A percentile compares a stretch with the other conserved stretches of the same genome.
Evolutionary conservation across 64 coral and sea anemone genomes (phyloP).

Genomic region (Montipora cactus): DNA sequence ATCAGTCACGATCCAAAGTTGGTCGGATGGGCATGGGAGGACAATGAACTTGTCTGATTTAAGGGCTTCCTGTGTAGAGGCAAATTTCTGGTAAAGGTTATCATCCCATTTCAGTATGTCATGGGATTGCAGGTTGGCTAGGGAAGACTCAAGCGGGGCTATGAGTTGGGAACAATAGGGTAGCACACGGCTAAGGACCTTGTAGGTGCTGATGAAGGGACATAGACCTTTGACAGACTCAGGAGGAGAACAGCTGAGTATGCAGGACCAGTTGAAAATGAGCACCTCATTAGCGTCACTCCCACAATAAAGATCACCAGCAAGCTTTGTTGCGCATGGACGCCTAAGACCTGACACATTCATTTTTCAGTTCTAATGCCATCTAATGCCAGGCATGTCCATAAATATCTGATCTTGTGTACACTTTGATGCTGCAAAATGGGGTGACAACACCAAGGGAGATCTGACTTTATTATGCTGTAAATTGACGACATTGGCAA

Average conservation of each 20-base stretch:
- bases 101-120: not conserved
- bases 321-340: not conserved
- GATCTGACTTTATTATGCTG: constrained; percentile 25
- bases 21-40: not conserved
- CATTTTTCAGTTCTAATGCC: constrained; percentile 17
- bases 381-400: constrained; percentile 5
- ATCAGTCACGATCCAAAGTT: too few relatives aligned
- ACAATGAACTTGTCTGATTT: not conserved
- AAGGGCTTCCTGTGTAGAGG: not conserved
- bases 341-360: not conserved
- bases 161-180: not conserved
- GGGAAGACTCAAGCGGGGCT: not conserved
- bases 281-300: constrained; percentile 19
- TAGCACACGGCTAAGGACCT: constrained; percentile 20
- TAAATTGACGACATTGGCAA: constrained; percentile 40
- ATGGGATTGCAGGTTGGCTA: not conserved
- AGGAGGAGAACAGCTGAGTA: not conserved
- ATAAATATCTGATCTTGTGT: not conserved
- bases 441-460: constrained; percentile 22
- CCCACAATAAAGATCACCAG: constrained; percentile 36
- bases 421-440: not conserved
- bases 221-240: constrained; percentile 1
- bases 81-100: not conserved
- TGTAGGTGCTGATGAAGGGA: constrained; percentile 42
- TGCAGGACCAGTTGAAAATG: not conserved